phyloP scores from a whole-genome alignment of 1,140 invertebrate genomes.

The Ctenoplectra terminalis region DNA sequence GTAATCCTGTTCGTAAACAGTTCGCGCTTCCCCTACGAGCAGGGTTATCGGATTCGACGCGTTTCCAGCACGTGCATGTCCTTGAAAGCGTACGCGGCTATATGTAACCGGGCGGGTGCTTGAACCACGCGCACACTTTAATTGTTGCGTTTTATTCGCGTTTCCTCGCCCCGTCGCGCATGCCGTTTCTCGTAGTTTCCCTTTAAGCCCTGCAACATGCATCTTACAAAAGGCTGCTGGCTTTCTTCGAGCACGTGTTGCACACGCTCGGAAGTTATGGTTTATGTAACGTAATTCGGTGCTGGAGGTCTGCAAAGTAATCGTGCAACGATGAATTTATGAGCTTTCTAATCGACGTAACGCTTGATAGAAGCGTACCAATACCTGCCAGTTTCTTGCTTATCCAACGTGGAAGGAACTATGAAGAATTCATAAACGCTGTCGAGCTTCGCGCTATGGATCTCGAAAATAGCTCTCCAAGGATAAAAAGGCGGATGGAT shows the following conservation, averaged over 20 bases:
- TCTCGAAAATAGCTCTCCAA: constrained; percentile 4
- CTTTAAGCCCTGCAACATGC: background rate
- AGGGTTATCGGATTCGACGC: background rate
- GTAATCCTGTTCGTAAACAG: constrained; percentile 8
- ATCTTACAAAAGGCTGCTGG: background rate
- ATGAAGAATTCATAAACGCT: background rate
- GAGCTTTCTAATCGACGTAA: background rate
- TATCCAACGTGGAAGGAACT: too few species aligned
- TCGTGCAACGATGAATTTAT: background rate
- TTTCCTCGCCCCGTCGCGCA: background rate
- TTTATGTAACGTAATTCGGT: background rate
- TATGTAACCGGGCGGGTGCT: background rate
- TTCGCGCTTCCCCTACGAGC: background rate
- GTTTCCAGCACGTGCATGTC: constrained; percentile 18
- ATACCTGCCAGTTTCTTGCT: background rate
- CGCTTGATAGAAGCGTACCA: background rate
- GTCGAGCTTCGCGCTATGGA: too few species aligned
- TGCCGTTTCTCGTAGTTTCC: too few species aligned
- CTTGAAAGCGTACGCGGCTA: constrained; percentile 1
- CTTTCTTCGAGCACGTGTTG: background rate
- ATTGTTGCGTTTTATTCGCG: background rate
- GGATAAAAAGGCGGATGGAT: constrained; percentile 1
- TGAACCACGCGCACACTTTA: constrained; percentile 15
- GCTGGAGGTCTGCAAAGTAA: too few species aligned
- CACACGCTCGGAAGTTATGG: background rate